Evolutionary conservation across 2,797 vertebrate species (phyloP).

Genomic region (Acanthopagrus latus): DNA sequence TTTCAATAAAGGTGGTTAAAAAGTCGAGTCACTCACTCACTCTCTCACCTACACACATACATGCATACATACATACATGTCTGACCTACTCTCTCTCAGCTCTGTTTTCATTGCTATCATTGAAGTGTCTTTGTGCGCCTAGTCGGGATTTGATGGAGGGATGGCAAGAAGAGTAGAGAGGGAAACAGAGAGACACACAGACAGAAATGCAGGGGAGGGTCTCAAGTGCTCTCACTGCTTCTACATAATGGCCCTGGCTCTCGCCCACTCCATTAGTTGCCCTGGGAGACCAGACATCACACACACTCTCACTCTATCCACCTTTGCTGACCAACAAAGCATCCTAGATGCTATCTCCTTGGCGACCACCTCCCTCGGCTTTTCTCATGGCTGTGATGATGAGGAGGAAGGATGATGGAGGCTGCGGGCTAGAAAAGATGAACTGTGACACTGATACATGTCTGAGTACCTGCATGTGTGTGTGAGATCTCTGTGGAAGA

Average conservation of each 20-base stretch:
- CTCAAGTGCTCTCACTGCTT: conserved; percentile 95
- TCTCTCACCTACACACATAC: conserved; percentile 5
- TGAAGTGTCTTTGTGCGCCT: conserved; percentile 86
- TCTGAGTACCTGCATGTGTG: conserved; percentile 24
- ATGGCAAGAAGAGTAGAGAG: conserved; percentile 64
- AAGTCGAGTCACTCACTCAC: neutral
- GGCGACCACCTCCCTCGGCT: conserved; percentile 88
- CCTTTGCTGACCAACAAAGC: conserved; percentile 90
- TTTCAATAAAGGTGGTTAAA: too few species aligned
- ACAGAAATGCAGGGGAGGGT: conserved; percentile 71
- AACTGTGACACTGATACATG: conserved; percentile 33
- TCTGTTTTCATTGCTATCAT: conserved; percentile 82
- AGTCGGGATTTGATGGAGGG: conserved; percentile 60
- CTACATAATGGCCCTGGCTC: conserved; percentile 95
- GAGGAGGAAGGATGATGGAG: conserved; percentile 53
- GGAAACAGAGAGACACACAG: conserved; percentile 40
- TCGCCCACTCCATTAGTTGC: conserved; percentile 99
- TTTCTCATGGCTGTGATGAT: conserved; percentile 75
- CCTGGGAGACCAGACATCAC: conserved; percentile 93
- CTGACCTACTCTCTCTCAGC: conserved; percentile 68
- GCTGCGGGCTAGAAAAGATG: conserved; percentile 45
- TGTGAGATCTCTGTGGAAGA: neutral
- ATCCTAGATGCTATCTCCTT: conserved; percentile 92
- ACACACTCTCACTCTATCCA: conserved; percentile 73
- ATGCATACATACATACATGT: conserved; percentile 18